Percentiles rank a stretch among this genome's conserved stretches.
Evolutionary conservation across 2,113 vertebrate species (phyloP).

Genomic region (Urocolius indicus): DNA sequence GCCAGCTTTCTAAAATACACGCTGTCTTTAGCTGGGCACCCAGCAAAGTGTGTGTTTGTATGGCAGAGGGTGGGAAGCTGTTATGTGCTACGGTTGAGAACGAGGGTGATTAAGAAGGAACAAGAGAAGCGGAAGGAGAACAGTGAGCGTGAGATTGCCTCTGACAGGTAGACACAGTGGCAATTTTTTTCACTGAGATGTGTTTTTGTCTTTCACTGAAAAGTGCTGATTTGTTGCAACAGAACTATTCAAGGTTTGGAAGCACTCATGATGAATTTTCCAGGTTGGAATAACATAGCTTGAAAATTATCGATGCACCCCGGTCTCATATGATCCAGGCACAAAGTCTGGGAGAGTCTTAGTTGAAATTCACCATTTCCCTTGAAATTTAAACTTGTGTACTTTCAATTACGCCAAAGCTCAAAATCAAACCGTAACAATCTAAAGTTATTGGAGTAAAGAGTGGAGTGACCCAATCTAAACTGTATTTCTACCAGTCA

Average conservation of each 20-base stretch:
- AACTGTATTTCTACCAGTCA: background rate
- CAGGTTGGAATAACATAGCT: background rate
- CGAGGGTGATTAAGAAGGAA: background rate
- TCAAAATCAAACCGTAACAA: constrained; percentile 32
- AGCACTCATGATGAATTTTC: background rate
- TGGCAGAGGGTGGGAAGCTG: background rate
- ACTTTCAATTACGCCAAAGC: background rate
- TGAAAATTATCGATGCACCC: background rate
- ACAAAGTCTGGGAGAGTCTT: background rate
- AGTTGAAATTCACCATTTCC: background rate
- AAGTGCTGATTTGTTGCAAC: constrained; percentile 35
- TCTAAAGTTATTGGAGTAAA: constrained; percentile 14
- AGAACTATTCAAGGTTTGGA: constrained; percentile 20
- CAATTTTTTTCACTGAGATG: background rate
- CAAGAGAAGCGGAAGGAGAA: background rate
- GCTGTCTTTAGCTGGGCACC: background rate
- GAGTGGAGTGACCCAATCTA: background rate
- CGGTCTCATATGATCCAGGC: background rate
- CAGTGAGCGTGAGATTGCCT: constrained; percentile 39
- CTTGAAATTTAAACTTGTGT: background rate
- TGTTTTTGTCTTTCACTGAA: constrained; percentile 30
- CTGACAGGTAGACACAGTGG: constrained; percentile 34
- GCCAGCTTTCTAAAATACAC: background rate
- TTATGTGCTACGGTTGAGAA: background rate
- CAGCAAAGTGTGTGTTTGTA: background rate